Evolutionary conservation across 2,888 invertebrate species (phyloP).

Genomic region (Agonopterix heracliana): DNA sequence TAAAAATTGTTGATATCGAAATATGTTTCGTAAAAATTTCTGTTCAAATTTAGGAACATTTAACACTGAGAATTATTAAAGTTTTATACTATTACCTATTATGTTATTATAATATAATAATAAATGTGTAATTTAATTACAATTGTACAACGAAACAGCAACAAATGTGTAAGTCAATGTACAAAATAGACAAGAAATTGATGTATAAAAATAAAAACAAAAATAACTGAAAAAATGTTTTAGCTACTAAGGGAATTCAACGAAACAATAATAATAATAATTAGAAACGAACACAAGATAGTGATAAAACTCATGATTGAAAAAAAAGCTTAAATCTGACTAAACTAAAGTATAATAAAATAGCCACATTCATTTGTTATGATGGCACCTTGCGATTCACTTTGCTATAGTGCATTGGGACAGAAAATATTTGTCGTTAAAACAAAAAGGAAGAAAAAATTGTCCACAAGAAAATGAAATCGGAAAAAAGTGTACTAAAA

Average conservation of each 20-base stretch:
- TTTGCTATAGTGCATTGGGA: constrained; percentile 37
- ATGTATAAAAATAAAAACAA: constrained; percentile 23
- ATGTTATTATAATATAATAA: constrained; percentile 43
- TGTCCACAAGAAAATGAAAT: constrained; percentile 22
- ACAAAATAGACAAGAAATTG: constrained; percentile 23
- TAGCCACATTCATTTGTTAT: constrained; percentile 60
- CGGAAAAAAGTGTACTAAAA: neutral
- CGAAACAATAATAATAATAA: constrained; percentile 42
- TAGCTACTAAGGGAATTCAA: constrained; percentile 33
- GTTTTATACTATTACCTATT: constrained; percentile 63
- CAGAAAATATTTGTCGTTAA: constrained; percentile 18
- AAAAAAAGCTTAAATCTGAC: constrained; percentile 51
- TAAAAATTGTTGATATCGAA: constrained; percentile 36
- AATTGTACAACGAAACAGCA: constrained; percentile 53
- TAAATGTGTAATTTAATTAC: constrained; percentile 47
- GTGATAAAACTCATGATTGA: constrained; percentile 48
- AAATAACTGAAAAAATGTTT: constrained; percentile 15
- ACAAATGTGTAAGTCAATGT: constrained; percentile 38
- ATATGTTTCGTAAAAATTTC: constrained; percentile 47
- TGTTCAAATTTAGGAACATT: constrained; percentile 74
- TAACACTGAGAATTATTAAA: constrained; percentile 72
- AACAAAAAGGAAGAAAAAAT: neutral
- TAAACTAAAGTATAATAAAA: constrained; percentile 48
- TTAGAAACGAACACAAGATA: constrained; percentile 60
- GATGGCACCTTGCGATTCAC: constrained; percentile 73